Evolutionary conservation across 2,888 invertebrate species (phyloP), one percentile per base, ranked within the genome.

Genomic region (Eledone cirrhosa): DNA sequence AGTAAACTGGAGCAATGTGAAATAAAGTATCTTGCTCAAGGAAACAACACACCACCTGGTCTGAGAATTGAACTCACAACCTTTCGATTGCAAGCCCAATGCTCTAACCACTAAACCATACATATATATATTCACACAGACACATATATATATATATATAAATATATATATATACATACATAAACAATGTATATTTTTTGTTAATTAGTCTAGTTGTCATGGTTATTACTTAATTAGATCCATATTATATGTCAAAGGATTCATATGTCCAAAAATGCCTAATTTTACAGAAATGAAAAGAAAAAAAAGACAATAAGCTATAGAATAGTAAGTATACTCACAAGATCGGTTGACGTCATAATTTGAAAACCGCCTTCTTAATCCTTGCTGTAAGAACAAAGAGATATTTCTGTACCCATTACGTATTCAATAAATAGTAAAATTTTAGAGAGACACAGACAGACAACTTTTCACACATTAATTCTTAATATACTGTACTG

Each of bases 351-450:
- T 74, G 48, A 80, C 79, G 76, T 83, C 84, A 72, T 67, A 77
- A 22, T 72, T 74, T 81, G 83, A 79, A n/a, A 86, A 78, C 48
- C 85, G 83, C 75, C 87, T 77, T 78, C 85, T 85, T 77, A 86
- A 84, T 80, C 86, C 85, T 84, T 87, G 87, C 88, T 88, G 84
- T 63, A 86, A 84, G 79, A 69, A 59, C 41, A 41, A 41, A 41
- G 41, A 41, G 3, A 41, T 41, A 41, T 5, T 41, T 41, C 41
- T 2, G 11, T 41, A 41, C 5, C 11, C 41, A 41, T 41, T 41
- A 41, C 41, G 5, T 41, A 41, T 41, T 41, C 41, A 41, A 41
- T 41, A 41, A 41, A 11, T 11, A 41, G 41, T 41, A 41, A 41
- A 0, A 11, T 41, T 11, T 41, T 11, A n/a, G n/a, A n/a, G n/a